Percentiles rank a stretch among this genome's conserved stretches.
phyloP scores from a whole-genome alignment of 2,888 invertebrate genomes.

The Euclidia mi region DNA sequence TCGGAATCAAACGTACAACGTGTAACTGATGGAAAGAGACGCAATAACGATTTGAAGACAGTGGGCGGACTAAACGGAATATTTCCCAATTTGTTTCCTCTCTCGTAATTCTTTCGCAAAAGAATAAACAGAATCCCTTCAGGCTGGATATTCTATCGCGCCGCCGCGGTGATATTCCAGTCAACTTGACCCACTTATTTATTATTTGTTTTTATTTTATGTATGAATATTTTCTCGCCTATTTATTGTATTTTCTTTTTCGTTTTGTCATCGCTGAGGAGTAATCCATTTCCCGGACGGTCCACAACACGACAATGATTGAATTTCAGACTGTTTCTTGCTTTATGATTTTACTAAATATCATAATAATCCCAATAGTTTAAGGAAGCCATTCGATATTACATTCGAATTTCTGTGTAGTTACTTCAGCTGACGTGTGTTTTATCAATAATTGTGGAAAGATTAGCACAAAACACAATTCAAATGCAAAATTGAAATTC shows the following conservation, averaged over 20 bases:
- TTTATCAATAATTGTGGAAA: too few species aligned
- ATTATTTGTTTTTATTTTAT: conserved; percentile 38
- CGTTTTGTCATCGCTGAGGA: conserved; percentile 2
- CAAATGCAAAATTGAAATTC: too few species aligned
- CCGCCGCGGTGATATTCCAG: conserved; percentile 50
- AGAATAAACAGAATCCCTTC: conserved; percentile 67
- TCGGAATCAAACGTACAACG: conserved; percentile 53
- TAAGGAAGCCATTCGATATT: too few species aligned
- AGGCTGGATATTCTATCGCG: conserved; percentile 51
- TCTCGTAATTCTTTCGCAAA: conserved; percentile 61
- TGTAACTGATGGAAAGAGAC: conserved; percentile 70
- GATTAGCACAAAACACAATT: too few species aligned
- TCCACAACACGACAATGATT: too few species aligned
- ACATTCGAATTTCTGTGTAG: too few species aligned
- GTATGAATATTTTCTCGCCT: conserved; percentile 10
- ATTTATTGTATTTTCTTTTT: conserved; percentile 17
- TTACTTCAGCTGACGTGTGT: too few species aligned
- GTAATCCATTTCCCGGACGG: too few species aligned
- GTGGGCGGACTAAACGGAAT: conserved; percentile 67
- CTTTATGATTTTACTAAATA: too few species aligned
- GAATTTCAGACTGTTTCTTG: too few species aligned
- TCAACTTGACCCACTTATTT: conserved; percentile 59
- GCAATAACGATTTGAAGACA: conserved; percentile 71
- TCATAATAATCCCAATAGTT: too few species aligned
- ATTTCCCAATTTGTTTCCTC: conserved; percentile 70